phyloP scores from a whole-genome alignment of 2,113 vertebrate species.

The Apeltes quadracus region DNA sequence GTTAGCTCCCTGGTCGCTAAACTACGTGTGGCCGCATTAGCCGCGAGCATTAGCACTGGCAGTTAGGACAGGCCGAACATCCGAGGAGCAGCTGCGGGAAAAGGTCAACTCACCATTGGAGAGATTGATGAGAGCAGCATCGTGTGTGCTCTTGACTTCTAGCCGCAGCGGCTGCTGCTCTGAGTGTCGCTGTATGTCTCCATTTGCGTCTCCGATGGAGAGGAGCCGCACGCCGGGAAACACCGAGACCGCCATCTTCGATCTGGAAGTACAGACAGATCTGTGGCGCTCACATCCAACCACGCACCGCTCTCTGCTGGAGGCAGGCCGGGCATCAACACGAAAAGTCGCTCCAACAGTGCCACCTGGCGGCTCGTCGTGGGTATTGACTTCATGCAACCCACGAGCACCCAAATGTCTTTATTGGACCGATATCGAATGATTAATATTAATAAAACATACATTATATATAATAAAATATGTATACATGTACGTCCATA shows the following conservation, averaged over 20 bases:
- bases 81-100: slow-evolving; percentile 17
- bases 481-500: no score
- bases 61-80: slow-evolving; percentile 50
- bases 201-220: slow-evolving; percentile 94
- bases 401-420: not conserved
- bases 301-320: slow-evolving; percentile 65
- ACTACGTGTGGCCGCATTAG: slow-evolving; percentile 45
- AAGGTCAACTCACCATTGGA: slow-evolving; percentile 84
- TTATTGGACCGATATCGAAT: not conserved
- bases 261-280: slow-evolving; percentile 76
- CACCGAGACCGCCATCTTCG: slow-evolving; percentile 90
- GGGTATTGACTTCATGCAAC: not conserved
- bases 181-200: slow-evolving; percentile 94
- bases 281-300: slow-evolving; percentile 71
- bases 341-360: slow-evolving; percentile 24
- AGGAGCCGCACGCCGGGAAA: slow-evolving; percentile 94
- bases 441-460: not conserved
- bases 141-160: slow-evolving; percentile 88
- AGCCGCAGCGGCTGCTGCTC: slow-evolving; percentile 91
- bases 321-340: slow-evolving; percentile 34
- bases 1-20: slow-evolving; percentile 61
- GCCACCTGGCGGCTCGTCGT: slow-evolving; percentile 27
- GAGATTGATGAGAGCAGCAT: slow-evolving; percentile 87
- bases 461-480: no score
- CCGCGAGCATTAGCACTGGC: slow-evolving; percentile 56